Conservation (phyloP, 2,888 invertebrate species). For the Cephus sareptanus region DNA sequence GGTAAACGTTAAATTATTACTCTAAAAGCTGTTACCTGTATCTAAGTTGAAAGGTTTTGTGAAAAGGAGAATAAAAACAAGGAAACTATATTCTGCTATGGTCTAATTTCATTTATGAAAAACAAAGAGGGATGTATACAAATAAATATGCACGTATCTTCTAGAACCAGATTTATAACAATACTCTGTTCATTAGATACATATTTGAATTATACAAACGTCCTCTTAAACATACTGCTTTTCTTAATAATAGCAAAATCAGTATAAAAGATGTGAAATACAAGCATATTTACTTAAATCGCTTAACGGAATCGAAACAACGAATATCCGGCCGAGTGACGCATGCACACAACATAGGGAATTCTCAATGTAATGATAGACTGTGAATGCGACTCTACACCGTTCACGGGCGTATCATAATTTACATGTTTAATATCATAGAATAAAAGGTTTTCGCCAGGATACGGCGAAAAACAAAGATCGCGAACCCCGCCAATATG, state of each 20-base stretch:
- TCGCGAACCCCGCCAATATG: background rate
- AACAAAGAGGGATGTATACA: background rate
- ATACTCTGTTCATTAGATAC: background rate
- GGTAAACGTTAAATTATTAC: background rate
- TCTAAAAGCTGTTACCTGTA: background rate
- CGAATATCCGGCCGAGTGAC: too few relatives aligned
- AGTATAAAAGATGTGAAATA: background rate
- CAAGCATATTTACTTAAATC: background rate
- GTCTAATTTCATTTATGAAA: background rate
- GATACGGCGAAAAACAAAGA: background rate
- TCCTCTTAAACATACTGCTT: background rate
- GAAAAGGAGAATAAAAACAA: background rate
- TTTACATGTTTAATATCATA: background rate
- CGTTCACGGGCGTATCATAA: background rate
- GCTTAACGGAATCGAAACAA: background rate
- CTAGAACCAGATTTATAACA: background rate
- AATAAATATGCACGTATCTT: background rate
- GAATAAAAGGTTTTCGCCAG: background rate
- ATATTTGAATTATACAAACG: background rate
- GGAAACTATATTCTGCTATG: background rate
- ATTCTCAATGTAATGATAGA: background rate
- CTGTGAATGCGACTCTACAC: background rate
- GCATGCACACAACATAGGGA: background rate
- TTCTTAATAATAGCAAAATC: conserved; percentile 5
- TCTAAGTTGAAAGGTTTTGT: background rate